phyloP scores from a whole-genome alignment of 2,113 vertebrate species.

The Ivindomyrus marchei region DNA sequence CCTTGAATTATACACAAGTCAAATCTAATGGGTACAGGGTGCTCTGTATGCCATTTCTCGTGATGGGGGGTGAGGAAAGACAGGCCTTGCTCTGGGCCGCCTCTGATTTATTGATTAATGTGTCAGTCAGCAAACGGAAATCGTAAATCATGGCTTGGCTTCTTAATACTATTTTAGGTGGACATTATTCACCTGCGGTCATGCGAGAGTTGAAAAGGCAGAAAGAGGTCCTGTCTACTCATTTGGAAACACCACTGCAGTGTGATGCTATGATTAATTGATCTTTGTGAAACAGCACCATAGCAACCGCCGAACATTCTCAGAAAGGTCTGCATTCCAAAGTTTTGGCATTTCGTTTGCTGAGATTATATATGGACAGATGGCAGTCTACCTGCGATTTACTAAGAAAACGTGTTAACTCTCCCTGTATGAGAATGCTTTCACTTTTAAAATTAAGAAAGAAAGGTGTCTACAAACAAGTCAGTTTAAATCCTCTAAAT shows the following conservation, averaged over 20 bases:
- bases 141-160: constrained; percentile 6
- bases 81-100: not conserved
- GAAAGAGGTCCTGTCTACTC: not conserved
- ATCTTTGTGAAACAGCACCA: not conserved
- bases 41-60: constrained; percentile 31
- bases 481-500: not conserved
- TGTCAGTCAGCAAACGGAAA: not conserved
- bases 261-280: not conserved
- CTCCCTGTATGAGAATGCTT: not conserved
- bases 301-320: not conserved
- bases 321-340: not conserved
- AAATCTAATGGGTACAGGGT: constrained; percentile 50
- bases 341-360: not conserved
- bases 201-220: not conserved
- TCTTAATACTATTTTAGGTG: not conserved
- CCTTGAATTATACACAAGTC: not conserved
- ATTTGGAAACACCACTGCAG: not conserved
- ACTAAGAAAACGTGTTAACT: not conserved
- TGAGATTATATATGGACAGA: not conserved
- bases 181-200: constrained; percentile 4
- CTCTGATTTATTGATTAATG: constrained; percentile 22
- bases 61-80: constrained; percentile 38
- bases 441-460: not conserved
- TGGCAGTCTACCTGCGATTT: not conserved
- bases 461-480: not conserved